Evolutionary conservation across 2,113 vertebrate species (phyloP), one percentile per base, ranked within the genome.

Genomic region (Periophthalmodon schlosseri): DNA sequence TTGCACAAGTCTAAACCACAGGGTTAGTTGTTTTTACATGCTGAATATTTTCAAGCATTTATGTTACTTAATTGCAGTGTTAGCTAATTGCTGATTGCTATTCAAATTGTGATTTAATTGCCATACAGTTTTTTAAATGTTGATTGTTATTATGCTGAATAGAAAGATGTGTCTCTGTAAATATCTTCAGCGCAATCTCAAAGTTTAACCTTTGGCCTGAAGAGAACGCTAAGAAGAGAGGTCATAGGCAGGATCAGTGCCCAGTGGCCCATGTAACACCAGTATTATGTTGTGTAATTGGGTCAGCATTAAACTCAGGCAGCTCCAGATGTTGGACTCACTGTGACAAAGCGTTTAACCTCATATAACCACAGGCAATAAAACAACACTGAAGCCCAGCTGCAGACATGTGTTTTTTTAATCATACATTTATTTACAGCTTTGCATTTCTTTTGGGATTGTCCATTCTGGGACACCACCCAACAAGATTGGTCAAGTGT

Each of bases 271-370:
- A 61, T 76, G 77, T 77, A 39, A 46, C 67, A 60, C 36, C 49
- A 75, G 79, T 77, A 63, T 36, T 65, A 36, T 39, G 82, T 44
- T 81, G 10, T 44, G 47, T 73, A 85, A 79, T 74, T 74, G 80
- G 80, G 77, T 86, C 86, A 68, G 60, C 58, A 69, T 58, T 63
- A 79, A 70, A 79, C 63, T 73, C 75, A 71, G 66, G 33, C 63
- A 20, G 69, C 60, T 69, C 73, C 86, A 89, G 73, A 75, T 84
- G 82, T 82, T 21, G 63, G 64, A 79, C 78, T 65, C 72, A n/a
- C 44, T 54, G 46, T 72, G 69, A 68, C n/a, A 44, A 8, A 46
- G 15, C 18, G 74, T 75, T 83, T 64, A 60, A 72, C 69, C 49
- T 68, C 21, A 58, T 2, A 34, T 47, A 63, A 70, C 28, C 10